Evolutionary conservation across 2,113 vertebrate species (phyloP), one percentile per base, ranked within the genome.

Genomic region (Cololabis saira): DNA sequence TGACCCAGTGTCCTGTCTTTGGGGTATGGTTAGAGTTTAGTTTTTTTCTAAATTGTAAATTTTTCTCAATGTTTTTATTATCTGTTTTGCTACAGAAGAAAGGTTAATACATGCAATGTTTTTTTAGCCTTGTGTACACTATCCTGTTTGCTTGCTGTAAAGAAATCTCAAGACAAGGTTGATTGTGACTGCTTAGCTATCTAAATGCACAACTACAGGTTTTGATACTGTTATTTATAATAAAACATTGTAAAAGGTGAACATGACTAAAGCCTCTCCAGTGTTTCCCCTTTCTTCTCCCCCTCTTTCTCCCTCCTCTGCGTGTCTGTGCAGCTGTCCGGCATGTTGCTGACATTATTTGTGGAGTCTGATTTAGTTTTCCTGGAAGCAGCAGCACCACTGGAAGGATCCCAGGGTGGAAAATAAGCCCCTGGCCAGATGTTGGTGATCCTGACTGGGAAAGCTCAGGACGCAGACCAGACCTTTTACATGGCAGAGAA

Each of bases 351-450:
- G 67, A 72, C 65, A 60, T 65, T 68, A 75, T 58, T 67, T 41
- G 41, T 76, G 53, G 69, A 65, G 27, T 43, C 40, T 78, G 75
- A 69, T 79, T 76, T 68, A 74, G 71, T 82, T 84, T 88, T 84
- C 86, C 83, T 88, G 81, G 86, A 86, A 74, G 47, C 79, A 61
- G 60, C 24, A 2, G 56, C 71, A 19, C 44, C 73, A 18, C 59
- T 88, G 79, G 83, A 84, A 74, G 56, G 16, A 71, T 68, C 74
- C 70, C 78, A 74, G 47, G 18, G 48, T 74, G 83, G 83, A 83
- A 81, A 84, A 81, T 44, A 17, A 82, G 62, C 22, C 44, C 44
- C 37, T 16, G 65, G 69, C 71, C 72, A 72, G 66, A 83, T 71
- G 68, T 61, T 65, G 75, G 68, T 68, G 16, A 67, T 60, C 50